These are phyloP conservation scores for Dicrurus megarhynchus DNA, from an alignment of 2,113 vertebrate genomes.

Conservation along the genomic window DNA sequence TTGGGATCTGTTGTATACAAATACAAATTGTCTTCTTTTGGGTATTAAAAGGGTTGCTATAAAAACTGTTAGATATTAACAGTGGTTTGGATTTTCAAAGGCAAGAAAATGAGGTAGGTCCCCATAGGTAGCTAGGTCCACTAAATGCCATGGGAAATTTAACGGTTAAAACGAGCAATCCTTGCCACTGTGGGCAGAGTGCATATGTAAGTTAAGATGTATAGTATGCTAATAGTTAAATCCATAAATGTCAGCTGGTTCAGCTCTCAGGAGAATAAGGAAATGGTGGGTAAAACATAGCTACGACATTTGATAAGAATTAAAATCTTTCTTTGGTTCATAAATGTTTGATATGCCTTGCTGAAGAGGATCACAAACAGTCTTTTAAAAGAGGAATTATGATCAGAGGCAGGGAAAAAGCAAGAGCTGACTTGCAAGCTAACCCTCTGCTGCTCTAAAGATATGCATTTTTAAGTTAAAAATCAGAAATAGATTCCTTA, in stretches of 20 bases:
- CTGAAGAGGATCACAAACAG: background rate
- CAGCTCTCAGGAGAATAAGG: background rate
- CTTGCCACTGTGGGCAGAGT: background rate
- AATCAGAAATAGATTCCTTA: background rate
- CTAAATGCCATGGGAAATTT: background rate
- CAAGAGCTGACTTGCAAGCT: background rate
- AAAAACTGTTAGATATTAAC: background rate
- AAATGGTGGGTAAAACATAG: background rate
- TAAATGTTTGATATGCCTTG: background rate
- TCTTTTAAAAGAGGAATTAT: background rate
- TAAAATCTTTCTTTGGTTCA: background rate
- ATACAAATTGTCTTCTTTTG: background rate
- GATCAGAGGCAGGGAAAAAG: background rate
- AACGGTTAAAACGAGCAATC: background rate
- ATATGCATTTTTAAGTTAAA: background rate
- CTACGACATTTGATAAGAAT: background rate
- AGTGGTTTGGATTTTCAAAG: background rate
- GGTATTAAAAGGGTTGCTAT: background rate
- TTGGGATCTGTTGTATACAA: background rate
- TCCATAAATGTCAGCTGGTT: background rate
- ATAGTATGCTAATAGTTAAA: background rate
- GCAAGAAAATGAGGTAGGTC: background rate
- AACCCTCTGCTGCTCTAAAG: background rate
- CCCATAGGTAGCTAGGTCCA: background rate
- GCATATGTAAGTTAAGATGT: background rate